Base-by-base conservation (phyloP, 2,113 vertebrate genomes). In the Passerina amoena region DNA sequence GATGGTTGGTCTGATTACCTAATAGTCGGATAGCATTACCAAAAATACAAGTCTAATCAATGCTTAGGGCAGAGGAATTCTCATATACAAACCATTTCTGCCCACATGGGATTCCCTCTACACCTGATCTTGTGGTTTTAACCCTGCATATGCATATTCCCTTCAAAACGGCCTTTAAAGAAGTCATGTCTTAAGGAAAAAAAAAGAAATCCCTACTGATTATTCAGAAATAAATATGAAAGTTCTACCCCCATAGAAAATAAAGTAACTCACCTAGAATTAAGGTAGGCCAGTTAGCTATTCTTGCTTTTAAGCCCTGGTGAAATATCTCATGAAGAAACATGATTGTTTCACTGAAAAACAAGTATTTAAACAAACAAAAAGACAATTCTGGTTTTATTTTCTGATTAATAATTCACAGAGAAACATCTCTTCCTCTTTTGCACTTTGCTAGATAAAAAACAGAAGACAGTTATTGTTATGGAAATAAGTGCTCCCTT, bases 291-390 rank as follows among this genome's bases (percentile, higher is more conserved):
- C 99, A 99, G 97, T 99, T 99, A 81, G 99, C 99, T 96, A 99
- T 99, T 96, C 99, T 98, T 60, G 99, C 99, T 97, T 99, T 99
- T 85, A 99, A 97, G 93, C 99, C 99, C 97, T 99, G 99, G 96
- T 99, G 99, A 98, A 99, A 99, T 98, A 99, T 99, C 98, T 99
- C 99, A 96, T 99, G 99, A 70, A 99, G 98, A 97, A 99, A 99
- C 99, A 99, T 99, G 93, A 99, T 99, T 85, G 99, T 99, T 98
- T 99, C 99, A 96, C 99, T 99, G 97, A 38, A 95, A 94, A 94
- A 96, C 57, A 94, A 94, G n/a, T 47, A 86, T 75, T 86, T 37
- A 66, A 95, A 90, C 72, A 95, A 87, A 82, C 24, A 93, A 82
- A 88, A 89, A 76, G 27, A 87, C 15, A 81, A 94, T 54, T 90